Evolutionary conservation across 2,113 vertebrate species (phyloP).

Genomic region (Natator depressus): DNA sequence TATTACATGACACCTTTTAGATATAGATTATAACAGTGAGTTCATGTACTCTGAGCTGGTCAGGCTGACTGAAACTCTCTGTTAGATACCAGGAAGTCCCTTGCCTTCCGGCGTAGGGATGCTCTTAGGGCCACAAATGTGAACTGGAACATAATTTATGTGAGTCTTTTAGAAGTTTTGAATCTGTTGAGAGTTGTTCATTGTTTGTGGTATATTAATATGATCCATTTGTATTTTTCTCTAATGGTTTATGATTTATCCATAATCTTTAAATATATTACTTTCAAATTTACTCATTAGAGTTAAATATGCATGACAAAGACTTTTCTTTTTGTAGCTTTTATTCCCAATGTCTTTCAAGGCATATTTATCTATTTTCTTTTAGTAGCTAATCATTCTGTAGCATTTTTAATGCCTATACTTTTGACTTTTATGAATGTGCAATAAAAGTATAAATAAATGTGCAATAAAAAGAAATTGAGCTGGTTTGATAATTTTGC

Average conservation of each 20-base stretch:
- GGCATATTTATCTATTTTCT: background rate
- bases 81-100: background rate
- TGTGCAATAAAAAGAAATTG: background rate
- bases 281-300: background rate
- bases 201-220: background rate
- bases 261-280: background rate
- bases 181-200: background rate
- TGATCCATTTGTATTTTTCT: accelerated
- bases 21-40: background rate
- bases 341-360: background rate
- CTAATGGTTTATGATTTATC: background rate
- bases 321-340: background rate
- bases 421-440: background rate
- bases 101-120: background rate
- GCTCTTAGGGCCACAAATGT: background rate
- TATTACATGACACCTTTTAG: background rate
- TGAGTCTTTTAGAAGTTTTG: background rate
- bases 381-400: background rate
- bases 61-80: background rate
- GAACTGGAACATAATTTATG: background rate
- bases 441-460: background rate
- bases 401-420: background rate
- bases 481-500: background rate
- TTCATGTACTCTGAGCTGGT: background rate
- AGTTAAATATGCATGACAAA: background rate